phyloP scores from a whole-genome alignment of 1,140 invertebrate genomes.

The Araneus ventricosus region DNA sequence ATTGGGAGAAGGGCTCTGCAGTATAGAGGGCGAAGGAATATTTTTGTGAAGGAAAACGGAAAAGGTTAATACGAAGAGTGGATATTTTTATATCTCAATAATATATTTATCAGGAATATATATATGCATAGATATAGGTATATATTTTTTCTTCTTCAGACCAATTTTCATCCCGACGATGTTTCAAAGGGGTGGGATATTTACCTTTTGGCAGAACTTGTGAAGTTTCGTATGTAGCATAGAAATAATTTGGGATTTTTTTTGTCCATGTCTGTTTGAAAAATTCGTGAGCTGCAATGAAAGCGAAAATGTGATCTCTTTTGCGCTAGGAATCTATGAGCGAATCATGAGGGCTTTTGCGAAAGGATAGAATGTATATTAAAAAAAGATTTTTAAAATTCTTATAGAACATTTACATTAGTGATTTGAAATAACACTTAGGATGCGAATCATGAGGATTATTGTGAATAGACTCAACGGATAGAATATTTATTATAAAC shows the following conservation, averaged over 20 bases:
- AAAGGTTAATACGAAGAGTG: slow-evolving; percentile 42
- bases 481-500: too few relatives aligned
- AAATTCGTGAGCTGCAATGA: neutral
- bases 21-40: neutral
- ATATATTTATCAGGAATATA: slow-evolving; percentile 48
- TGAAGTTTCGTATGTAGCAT: slow-evolving; percentile 2
- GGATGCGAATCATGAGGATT: too few relatives aligned
- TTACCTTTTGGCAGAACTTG: slow-evolving; percentile 33
- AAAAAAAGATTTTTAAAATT: too few relatives aligned
- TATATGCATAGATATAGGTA: neutral
- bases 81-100: slow-evolving; percentile 60
- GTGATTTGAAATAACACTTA: too few relatives aligned
- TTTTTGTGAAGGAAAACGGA: slow-evolving; percentile 4
- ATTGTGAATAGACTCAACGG: too few relatives aligned
- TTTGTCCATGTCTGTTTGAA: neutral
- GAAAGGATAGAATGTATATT: too few relatives aligned
- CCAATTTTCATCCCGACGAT: slow-evolving; percentile 26
- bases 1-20: neutral
- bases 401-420: too few relatives aligned
- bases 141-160: neutral
- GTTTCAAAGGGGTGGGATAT: slow-evolving; percentile 36
- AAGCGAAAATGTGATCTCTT: neutral
- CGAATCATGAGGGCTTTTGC: neutral
- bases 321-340: neutral
- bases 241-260: slow-evolving; percentile 26